Base-by-base conservation (phyloP, 2,797 vertebrate genomes). In the Sternotherus odoratus region DNA sequence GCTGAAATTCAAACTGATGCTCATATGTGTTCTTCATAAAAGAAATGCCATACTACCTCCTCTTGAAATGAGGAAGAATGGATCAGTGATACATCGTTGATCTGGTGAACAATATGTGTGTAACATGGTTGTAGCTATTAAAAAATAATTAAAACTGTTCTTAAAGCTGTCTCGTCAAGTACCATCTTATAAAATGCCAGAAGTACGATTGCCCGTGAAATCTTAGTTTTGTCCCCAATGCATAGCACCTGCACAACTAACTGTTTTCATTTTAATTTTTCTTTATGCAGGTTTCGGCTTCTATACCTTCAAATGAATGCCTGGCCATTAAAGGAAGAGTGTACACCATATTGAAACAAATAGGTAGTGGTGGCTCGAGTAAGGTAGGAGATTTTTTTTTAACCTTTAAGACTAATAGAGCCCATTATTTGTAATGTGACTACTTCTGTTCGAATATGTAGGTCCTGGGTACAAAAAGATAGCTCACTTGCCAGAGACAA, bases 281-380 rank as follows among this genome's bases (percentile, higher is more conserved):
- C 12, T 93, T 1, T 82, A 28, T 87, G 79, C 93, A 98, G 98
- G 95, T 98, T 93, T 94, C 97, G 93, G 83, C 95, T 90, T 85
- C 97, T 79, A 51, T 97, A 75, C 88, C 96, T 77, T 97, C 98
- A 3, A 99, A 98, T 83, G 99, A 99, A 82, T 98, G 98, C 89
- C 98, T 99, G 93, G 98, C 97, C 54, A 98, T 99, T 85, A 99
- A 99, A 88, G 99, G 99, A 96, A 99, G 96, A 93, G 98, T 98
- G 92, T 99, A 99, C 97, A 98, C 98, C 86, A 98, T 99, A 91
- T 98, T 99, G 84, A 99, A 99, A 95, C 99, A 99, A 98, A 99
- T 99, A 93, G 99, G 99, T 69, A 98, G 98, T 53, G 99, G 99
- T 92, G 99, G 99, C 84, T 99, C 99, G 11, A 99, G 99, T 98